Evolutionary conservation across 2,113 vertebrate genomes (phyloP), one percentile per base, ranked within the genome.

Genomic region (Paraplagusia blochii): DNA sequence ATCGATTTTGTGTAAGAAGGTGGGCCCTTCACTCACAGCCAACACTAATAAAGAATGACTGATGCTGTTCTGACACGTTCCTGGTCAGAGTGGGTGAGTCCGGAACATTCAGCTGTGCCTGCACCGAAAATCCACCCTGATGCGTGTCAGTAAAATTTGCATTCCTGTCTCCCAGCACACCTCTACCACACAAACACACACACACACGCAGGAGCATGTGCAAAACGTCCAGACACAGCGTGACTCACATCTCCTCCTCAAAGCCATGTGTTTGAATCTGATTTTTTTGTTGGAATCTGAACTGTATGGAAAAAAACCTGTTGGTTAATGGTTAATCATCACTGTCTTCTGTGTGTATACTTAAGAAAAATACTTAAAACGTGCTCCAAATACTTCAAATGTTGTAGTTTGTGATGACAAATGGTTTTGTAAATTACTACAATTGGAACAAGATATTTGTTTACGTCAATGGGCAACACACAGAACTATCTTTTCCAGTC

Each of bases 1-100:
- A 79, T 64, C 65, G 70, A 80, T 80, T 54, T 40, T 2, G 38
- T 38, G 44, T 44, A 52, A 16, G 56, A 58, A 74, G 47, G 44
- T 53, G 47, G 71, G 63, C 49, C 64, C 62, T 43, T 60, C 53
- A 69, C 38, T 72, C 61, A 34, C 17, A 56, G 56, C 51, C 43
- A 51, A 14, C 50, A 51, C 36, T 38, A 48, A 64, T 67, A 55
- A 64, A 69, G 14, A 61, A 76, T 36, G 49, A 46, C 52, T 56
- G 63, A 61, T 29, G 44, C 46, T 45, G 38, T 54, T 45, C 12
- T 55, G 64, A 71, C 68, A 72, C 44, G 49, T 43, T 52, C 11
- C 43, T 33, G 54, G 63, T 40, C 58, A 60, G 56, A 59, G 45
- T 39, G 43, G 54, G 15, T 11, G 45, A 22, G 15, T 55, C 57